Percentiles rank a stretch among this genome's conserved stretches.
These are phyloP conservation scores for Halictus ligatus DNA, from an alignment of 2,888 invertebrate species.

Conservation along the genomic window DNA sequence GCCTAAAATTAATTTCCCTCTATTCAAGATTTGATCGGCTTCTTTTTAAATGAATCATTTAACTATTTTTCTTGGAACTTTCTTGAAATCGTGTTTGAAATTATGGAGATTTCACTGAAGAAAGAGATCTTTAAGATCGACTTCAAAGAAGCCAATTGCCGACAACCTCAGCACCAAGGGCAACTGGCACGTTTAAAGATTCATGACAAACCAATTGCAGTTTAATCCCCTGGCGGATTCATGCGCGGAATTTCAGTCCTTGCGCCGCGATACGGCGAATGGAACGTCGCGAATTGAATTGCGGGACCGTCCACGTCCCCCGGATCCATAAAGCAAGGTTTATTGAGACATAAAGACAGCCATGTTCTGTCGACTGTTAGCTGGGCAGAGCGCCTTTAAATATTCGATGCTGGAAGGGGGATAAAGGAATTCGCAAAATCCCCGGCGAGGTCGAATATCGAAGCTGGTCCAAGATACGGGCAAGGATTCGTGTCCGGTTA, in stretches of 20 bases:
- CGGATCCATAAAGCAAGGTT: background rate
- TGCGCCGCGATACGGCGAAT: background rate
- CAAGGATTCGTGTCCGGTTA: background rate
- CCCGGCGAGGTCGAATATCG: background rate
- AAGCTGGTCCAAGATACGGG: background rate
- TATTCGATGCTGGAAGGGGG: slow-evolving; percentile 17
- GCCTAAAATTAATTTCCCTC: too few relatives aligned
- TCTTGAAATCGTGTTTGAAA: too few relatives aligned
- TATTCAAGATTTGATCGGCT: too few relatives aligned
- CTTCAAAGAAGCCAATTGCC: too few relatives aligned
- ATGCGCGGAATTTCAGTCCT: background rate
- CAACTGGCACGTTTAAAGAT: too few relatives aligned
- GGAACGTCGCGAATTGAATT: background rate
- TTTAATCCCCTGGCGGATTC: background rate
- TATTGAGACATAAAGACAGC: slow-evolving; percentile 11
- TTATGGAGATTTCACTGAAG: too few relatives aligned
- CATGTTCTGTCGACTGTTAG: background rate
- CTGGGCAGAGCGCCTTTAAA: slow-evolving; percentile 16
- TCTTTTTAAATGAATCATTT: too few relatives aligned
- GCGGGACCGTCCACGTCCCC: background rate
- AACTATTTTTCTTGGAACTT: too few relatives aligned
- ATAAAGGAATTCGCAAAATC: background rate
- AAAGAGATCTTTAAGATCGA: too few relatives aligned
- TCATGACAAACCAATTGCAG: background rate
- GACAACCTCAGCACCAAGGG: too few relatives aligned